Conservation (phyloP, 2,888 invertebrate species). For the Sinohyriopsis cumingii region DNA sequence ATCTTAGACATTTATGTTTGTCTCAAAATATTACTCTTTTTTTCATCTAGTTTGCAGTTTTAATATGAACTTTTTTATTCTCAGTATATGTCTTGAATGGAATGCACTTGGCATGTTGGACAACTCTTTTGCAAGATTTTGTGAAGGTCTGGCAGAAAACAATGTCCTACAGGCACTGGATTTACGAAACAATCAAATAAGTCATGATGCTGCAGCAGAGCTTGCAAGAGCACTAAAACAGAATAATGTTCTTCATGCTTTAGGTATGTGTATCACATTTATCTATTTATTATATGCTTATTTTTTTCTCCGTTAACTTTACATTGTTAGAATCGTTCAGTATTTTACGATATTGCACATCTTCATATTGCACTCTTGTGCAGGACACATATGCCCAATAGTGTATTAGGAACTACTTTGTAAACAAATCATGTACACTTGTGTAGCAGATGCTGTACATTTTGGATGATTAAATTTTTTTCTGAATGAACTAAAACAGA, state of each 20-base stretch:
- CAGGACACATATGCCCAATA: no score
- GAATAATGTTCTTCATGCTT: slow-evolving; percentile 62
- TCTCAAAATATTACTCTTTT: background rate
- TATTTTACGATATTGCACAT: no score
- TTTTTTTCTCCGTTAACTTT: no score
- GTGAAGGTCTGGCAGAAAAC: slow-evolving; percentile 69
- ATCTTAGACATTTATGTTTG: background rate
- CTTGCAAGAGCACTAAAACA: slow-evolving; percentile 64
- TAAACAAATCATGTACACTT: no score
- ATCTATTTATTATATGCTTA: no score
- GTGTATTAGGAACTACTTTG: no score
- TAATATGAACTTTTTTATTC: slow-evolving; percentile 14
- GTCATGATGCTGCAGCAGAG: slow-evolving; percentile 68
- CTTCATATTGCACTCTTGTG: no score
- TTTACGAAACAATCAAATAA: slow-evolving; percentile 72
- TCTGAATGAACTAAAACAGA: no score
- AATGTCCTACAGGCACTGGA: slow-evolving; percentile 64
- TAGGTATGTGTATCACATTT: slow-evolving; percentile 49
- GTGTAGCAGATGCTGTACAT: no score
- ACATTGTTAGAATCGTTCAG: no score
- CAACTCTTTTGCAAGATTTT: slow-evolving; percentile 68
- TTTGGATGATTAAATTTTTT: no score
- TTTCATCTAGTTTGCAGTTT: background rate
- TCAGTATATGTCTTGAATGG: slow-evolving; percentile 71
- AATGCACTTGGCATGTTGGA: slow-evolving; percentile 71